A percentile compares a stretch with the other conserved stretches of the same genome.
Conservation (phyloP, 2,113 vertebrate species). For the Clarias batrachus region DNA sequence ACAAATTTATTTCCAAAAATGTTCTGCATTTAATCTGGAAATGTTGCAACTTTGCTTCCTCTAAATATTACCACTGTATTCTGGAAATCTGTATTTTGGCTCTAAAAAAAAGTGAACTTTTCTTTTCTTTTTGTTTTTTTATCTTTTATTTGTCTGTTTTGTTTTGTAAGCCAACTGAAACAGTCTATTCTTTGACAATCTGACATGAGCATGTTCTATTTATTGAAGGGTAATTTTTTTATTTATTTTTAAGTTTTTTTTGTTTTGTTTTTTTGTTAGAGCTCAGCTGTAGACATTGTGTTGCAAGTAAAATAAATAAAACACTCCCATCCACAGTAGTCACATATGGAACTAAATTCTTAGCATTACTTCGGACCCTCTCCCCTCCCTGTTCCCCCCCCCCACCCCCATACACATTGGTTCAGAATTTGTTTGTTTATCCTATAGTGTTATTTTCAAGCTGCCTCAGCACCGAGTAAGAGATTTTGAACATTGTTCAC, state of each 20-base stretch:
- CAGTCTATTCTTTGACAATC: neutral
- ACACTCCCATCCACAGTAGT: neutral
- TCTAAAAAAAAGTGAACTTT: neutral
- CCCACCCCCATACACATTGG: neutral
- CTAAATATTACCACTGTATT: neutral
- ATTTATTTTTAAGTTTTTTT: neutral
- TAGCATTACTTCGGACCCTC: conserved; percentile 1
- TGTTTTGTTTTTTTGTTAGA: too few relatives aligned
- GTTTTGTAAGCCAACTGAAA: neutral
- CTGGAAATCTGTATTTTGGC: neutral
- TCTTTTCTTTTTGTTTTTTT: too few relatives aligned
- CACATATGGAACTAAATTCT: neutral
- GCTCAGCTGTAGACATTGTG: neutral
- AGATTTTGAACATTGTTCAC: conserved; percentile 20
- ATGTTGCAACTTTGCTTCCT: neutral
- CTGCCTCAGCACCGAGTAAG: conserved; percentile 13
- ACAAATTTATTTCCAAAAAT: neutral
- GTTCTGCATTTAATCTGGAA: neutral
- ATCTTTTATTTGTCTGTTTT: too few relatives aligned
- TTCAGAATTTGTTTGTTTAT: neutral
- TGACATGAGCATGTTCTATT: neutral
- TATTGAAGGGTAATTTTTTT: neutral
- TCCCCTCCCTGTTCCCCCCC: neutral
- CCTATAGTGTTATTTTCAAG: conserved; percentile 1
- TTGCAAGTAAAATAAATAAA: neutral